These are phyloP conservation scores for rat (Rattus norvegicus) DNA, from an alignment of 2,113 vertebrate species.

Conservation along the genomic window DNA sequence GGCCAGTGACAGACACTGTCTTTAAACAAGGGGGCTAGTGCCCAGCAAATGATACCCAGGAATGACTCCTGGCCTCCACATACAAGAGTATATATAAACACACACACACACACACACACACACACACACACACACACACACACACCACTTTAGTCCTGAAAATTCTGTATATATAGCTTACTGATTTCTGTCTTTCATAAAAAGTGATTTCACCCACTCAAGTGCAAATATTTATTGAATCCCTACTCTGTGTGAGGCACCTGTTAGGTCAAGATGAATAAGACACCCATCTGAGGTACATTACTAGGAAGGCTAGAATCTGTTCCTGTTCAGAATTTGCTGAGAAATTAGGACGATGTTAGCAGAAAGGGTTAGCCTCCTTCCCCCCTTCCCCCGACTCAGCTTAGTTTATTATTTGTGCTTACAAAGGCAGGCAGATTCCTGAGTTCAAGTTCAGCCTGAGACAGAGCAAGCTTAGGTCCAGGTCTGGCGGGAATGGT, in stretches of 20 bases:
- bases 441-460: too few relatives aligned
- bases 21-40: neutral
- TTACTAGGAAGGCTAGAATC: neutral
- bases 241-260: neutral
- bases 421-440: too few relatives aligned
- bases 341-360: neutral
- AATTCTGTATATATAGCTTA: neutral
- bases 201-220: neutral
- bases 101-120: neutral
- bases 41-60: neutral
- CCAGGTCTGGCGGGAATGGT: too few relatives aligned
- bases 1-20: neutral
- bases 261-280: neutral
- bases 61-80: neutral
- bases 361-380: constrained; percentile 7
- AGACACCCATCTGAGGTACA: neutral
- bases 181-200: constrained; percentile 17
- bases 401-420: too few relatives aligned
- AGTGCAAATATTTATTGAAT: constrained; percentile 25
- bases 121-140: neutral
- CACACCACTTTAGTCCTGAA: neutral
- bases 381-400: neutral
- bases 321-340: constrained; percentile 51
- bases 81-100: neutral
- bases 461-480: too few relatives aligned